These are phyloP conservation scores for Caenorhabditis japonica DNA, from an alignment of 2,888 invertebrate species.

Conservation along the genomic window DNA sequence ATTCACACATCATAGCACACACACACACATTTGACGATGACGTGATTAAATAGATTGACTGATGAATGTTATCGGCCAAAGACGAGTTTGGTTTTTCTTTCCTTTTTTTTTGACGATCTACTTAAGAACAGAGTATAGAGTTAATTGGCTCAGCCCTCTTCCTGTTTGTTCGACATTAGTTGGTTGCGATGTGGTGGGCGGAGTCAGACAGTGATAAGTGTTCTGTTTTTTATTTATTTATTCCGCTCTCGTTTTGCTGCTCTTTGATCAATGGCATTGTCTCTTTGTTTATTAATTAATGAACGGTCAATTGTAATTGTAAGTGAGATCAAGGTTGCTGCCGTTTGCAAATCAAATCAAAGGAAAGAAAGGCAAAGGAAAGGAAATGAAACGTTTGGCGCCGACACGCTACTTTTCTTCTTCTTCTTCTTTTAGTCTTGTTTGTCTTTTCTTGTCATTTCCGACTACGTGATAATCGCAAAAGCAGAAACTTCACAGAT, in stretches of 20 bases:
- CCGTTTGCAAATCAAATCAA: no score
- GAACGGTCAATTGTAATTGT: constrained; percentile 4
- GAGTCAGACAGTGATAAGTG: constrained; percentile 4
- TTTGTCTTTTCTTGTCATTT: constrained; percentile 27
- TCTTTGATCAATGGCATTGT: neutral
- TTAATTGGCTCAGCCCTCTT: neutral
- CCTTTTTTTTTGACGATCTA: constrained; percentile 7
- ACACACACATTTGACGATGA: constrained; percentile 11
- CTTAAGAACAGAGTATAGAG: neutral
- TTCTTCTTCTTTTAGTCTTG: no score
- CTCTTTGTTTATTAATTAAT: neutral
- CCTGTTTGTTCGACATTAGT: neutral
- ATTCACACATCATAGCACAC: constrained; percentile 43
- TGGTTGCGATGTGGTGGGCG: constrained; percentile 3
- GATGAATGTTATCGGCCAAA: constrained; percentile 19
- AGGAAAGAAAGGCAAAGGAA: no score
- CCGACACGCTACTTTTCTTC: neutral
- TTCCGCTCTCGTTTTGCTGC: constrained; percentile 26
- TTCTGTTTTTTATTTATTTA: neutral
- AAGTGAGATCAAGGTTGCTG: constrained; percentile 24
- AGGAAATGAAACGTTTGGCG: constrained; percentile 1
- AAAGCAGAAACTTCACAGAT: constrained; percentile 5
- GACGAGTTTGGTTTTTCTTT: constrained; percentile 29
- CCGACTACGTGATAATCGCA: constrained; percentile 33
- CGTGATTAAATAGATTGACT: constrained; percentile 9